These are phyloP conservation scores for Prinia subflava DNA, from an alignment of 2,113 vertebrate genomes.

Conservation along the genomic window DNA sequence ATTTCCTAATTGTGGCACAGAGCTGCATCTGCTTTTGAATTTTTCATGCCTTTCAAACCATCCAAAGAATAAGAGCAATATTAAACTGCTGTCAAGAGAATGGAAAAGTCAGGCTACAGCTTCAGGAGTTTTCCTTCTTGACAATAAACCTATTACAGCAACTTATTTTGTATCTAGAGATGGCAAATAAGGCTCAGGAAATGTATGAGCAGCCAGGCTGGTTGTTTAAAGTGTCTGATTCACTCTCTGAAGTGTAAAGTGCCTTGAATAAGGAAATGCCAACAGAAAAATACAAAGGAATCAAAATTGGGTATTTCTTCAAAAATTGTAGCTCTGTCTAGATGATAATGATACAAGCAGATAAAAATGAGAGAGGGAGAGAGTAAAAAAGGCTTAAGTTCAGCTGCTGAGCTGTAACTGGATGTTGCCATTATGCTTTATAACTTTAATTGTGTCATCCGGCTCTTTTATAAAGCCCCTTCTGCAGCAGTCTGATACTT, in stretches of 20 bases:
- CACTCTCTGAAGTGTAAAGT: not conserved
- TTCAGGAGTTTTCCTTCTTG: not conserved
- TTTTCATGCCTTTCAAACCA: not conserved
- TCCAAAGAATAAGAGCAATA: not conserved
- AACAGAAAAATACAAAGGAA: not conserved
- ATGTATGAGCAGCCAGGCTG: not conserved
- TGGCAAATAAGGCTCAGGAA: not conserved
- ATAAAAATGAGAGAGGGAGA: not conserved
- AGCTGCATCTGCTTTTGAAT: not conserved
- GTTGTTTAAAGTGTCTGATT: not conserved
- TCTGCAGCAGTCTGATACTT: not conserved
- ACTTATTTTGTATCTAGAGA: not conserved
- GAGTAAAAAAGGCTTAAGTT: not conserved
- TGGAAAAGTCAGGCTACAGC: not conserved
- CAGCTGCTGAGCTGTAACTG: not conserved
- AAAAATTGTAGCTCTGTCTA: not conserved
- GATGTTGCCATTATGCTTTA: not conserved
- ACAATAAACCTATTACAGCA: not conserved
- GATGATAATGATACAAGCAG: not conserved
- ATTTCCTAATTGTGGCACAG: not conserved
- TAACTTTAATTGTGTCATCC: not conserved
- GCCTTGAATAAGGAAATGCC: not conserved
- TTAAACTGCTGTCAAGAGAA: not conserved
- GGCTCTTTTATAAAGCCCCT: not conserved
- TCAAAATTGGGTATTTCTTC: not conserved